Evolutionary conservation across 1,140 invertebrate species (phyloP).

Genomic region (Pomacea maculata): DNA sequence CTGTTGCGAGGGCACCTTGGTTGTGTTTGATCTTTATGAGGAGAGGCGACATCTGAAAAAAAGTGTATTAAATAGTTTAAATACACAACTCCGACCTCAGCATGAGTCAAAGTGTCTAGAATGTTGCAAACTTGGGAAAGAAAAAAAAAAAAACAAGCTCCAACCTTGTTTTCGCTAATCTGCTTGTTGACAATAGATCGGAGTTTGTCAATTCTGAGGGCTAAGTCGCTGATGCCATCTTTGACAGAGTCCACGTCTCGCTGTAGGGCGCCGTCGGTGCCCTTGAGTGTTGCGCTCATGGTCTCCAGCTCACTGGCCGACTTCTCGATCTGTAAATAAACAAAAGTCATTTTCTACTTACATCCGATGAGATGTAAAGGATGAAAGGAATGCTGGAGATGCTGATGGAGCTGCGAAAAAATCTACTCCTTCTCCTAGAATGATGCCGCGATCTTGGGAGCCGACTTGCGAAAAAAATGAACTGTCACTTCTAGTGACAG

Average conservation of each 20-base stretch:
- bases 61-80: too few species aligned
- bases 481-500: too few species aligned
- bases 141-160: not conserved
- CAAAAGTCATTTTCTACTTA: not conserved
- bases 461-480: too few species aligned
- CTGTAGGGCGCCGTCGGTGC: constrained; percentile 14
- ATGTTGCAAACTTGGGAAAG: too few species aligned
- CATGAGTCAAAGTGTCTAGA: too few species aligned
- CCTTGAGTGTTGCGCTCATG: constrained; percentile 1
- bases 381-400: too few species aligned
- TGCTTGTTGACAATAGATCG: constrained; percentile 13
- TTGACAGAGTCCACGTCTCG: constrained; percentile 22
- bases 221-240: constrained; percentile 16
- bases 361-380: too few species aligned
- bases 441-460: too few species aligned
- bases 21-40: constrained; percentile 20
- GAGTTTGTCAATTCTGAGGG: constrained; percentile 15
- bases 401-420: too few species aligned
- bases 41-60: constrained; percentile 3
- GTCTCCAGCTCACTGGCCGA: constrained; percentile 5
- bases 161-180: constrained; percentile 8
- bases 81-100: too few species aligned
- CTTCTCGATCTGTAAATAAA: constrained; percentile 11
- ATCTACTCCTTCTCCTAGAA: too few species aligned
- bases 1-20: constrained; percentile 19